Base-by-base conservation (phyloP, 1,140 invertebrate genomes). In the Zelostemma sp. region DNA sequence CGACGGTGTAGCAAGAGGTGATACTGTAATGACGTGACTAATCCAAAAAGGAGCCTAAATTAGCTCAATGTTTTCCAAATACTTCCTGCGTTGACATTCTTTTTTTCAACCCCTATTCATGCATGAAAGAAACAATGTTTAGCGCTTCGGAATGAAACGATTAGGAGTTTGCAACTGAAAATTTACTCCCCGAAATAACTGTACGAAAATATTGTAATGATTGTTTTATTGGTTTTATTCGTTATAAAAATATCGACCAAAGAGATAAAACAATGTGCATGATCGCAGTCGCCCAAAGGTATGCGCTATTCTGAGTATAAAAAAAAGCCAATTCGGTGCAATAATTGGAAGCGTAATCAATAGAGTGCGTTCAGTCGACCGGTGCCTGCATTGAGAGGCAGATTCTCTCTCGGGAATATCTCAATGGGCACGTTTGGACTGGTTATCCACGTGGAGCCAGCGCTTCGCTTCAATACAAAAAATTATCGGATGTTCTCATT, bases 341-440 rank as follows among this genome's bases (percentile, higher is more conserved):
- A 78, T 80, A 78, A 80, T 80, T 81, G 76, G 75, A 80, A 80
- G 76, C 63, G 74, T 77, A 81, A 79, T 79, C 76, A 78, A 79
- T 76, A 59, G 66, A 73, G 53, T 56, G 66, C 68, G 73, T 77
- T 77, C 74, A 73, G 60, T 75, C 73, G 75, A 64, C 66, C 74
- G 63, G 68, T 70, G 58, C 58, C 45, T 41, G 61, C 58, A 66
- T 70, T 72, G 76, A 58, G 64, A 58, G 68, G 60, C 47, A 63
- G 68, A 62, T 72, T 62, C 53, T 60, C 54, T 53, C 60, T 51
- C 48, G 55, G 61, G 65, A 68, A 60, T 63, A 64, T 46, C 59
- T 64, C 65, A 70, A 55, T 66, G 56, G 59, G 64, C 66, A 73
- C 59, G 59, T 64, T 64, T 55, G 45, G 43, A 59, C 47, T 40